phyloP scores from a whole-genome alignment of 2,113 vertebrate genomes.

The Mastomys natalensis region DNA sequence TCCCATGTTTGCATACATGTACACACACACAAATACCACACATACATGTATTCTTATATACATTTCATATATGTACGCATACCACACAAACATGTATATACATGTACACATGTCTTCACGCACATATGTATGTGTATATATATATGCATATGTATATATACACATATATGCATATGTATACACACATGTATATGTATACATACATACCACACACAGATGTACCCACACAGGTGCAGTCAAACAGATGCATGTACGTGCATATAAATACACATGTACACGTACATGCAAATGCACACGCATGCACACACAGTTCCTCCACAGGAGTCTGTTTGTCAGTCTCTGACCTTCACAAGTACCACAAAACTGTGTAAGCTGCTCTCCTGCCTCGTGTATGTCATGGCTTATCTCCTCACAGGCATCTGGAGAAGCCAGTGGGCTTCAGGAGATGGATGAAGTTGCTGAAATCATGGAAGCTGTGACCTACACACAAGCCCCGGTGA shows the following conservation, averaged over 20 bases:
- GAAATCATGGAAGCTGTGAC: conserved; percentile 83
- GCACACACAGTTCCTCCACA: background rate
- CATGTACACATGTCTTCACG: background rate
- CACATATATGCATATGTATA: background rate
- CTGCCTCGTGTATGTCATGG: background rate
- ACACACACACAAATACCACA: background rate
- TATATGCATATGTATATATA: background rate
- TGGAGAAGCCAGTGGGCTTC: conserved; percentile 92
- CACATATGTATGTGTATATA: background rate
- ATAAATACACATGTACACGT: background rate
- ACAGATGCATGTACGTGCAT: background rate
- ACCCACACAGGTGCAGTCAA: background rate
- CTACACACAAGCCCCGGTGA: conserved; percentile 79
- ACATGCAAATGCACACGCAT: background rate
- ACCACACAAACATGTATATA: background rate
- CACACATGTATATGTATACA: background rate
- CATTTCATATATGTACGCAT: background rate
- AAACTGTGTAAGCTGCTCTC: background rate
- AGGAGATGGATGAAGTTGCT: conserved; percentile 85
- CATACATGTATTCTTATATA: background rate
- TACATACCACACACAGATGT: background rate
- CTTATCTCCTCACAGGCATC: conserved; percentile 90
- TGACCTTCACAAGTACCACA: background rate
- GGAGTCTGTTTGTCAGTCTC: background rate
- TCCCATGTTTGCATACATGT: background rate